These are phyloP conservation scores for Dicrurus megarhynchus DNA, from an alignment of 2,113 vertebrate genomes.

Conservation along the genomic window DNA sequence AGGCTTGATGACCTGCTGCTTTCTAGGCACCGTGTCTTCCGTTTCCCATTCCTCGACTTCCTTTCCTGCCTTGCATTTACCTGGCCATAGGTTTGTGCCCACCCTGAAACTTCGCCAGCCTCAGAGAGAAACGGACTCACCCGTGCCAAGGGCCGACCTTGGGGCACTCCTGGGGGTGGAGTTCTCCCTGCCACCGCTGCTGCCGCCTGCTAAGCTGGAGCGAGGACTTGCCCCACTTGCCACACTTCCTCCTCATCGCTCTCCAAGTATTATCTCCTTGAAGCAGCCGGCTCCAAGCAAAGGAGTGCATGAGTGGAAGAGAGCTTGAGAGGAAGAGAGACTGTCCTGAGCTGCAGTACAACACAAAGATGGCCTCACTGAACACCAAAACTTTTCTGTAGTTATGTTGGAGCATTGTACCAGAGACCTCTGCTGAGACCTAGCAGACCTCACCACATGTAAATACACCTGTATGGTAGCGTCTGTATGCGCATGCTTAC, in stretches of 20 bases:
- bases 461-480: conserved; percentile 61
- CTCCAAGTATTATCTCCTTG: conserved; percentile 15
- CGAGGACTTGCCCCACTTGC: conserved; percentile 9
- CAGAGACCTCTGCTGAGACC: conserved; percentile 49
- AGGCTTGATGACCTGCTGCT: conserved; percentile 44
- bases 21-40: conserved; percentile 57
- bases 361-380: conserved; percentile 4
- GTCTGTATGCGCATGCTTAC: conserved; percentile 19
- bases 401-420: conserved; percentile 32
- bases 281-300: background rate
- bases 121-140: background rate
- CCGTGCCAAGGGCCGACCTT: background rate
- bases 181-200: background rate
- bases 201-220: conserved; percentile 28
- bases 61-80: conserved; percentile 8
- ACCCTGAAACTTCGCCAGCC: background rate
- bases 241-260: background rate
- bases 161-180: background rate
- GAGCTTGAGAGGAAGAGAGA: background rate
- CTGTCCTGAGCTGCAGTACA: conserved; percentile 3
- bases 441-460: conserved; percentile 50
- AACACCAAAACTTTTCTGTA: conserved; percentile 49
- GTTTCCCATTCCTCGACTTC: background rate
- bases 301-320: background rate
- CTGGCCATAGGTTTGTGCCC: background rate